A percentile compares a stretch with the other conserved stretches of the same genome.
phyloP scores from a whole-genome alignment of 2,797 vertebrate species.

The Bufotes viridis region DNA sequence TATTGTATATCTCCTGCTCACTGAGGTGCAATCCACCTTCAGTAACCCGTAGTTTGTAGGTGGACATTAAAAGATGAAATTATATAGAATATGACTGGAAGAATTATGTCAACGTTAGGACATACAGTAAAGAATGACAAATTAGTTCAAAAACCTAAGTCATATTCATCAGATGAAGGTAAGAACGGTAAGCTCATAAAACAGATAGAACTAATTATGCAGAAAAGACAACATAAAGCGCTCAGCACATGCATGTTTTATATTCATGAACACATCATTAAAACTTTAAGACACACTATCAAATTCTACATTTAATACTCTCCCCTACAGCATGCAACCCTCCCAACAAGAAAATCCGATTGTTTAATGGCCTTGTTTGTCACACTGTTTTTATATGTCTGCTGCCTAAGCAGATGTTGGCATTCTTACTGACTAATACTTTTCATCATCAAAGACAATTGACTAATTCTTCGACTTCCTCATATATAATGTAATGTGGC shows the following conservation, averaged over 20 bases:
- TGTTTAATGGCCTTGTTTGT: constrained; percentile 79
- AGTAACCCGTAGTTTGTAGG: background rate
- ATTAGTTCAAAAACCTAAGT: constrained; percentile 75
- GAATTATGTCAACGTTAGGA: background rate
- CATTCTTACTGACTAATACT: constrained; percentile 66
- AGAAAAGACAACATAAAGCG: constrained; percentile 82
- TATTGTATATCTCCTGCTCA: background rate
- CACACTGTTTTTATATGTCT: constrained; percentile 79
- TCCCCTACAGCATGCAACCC: constrained; percentile 76
- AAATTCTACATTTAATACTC: constrained; percentile 83
- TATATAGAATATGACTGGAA: background rate
- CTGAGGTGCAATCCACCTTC: background rate
- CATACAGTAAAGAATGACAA: constrained; percentile 55
- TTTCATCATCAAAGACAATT: constrained; percentile 68
- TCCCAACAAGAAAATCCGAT: constrained; percentile 82
- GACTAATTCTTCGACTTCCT: constrained; percentile 48
- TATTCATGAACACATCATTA: constrained; percentile 86
- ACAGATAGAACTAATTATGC: constrained; percentile 86
- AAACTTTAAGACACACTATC: constrained; percentile 83
- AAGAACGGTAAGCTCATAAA: constrained; percentile 83
- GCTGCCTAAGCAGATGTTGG: constrained; percentile 71
- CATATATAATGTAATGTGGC: background rate
- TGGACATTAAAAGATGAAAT: background rate
- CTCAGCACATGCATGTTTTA: constrained; percentile 80
- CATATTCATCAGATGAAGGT: constrained; percentile 80